Evolutionary conservation across 2,888 invertebrate genomes (phyloP), one percentile per base, ranked within the genome.

Genomic region (Blastobasis adustella): DNA sequence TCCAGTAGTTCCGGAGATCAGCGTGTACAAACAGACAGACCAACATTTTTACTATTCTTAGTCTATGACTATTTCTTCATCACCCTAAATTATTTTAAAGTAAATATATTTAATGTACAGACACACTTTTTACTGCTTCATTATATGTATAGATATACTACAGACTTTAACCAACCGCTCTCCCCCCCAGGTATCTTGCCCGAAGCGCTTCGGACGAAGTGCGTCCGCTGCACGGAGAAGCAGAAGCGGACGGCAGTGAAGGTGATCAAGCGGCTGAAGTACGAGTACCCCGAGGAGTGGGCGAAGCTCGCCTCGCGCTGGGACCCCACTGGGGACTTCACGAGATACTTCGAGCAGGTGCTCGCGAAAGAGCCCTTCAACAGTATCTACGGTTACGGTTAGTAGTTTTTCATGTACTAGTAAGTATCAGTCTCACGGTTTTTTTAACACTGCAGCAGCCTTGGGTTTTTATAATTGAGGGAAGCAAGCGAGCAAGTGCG

Each of bases 271-370:
- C 89, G 92, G 59, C 74, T 94, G 48, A 91, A 90, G 69, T 73
- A 83, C 50, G 92, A 92, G 54, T 91, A 91, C 70, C 88, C 90
- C 0, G 85, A 86, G 0, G 93, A 94, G 61, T 94, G 94, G 93
- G 89, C 91, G 8, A 90, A 91, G 66, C 82, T 94, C 38, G 68
- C 90, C 6, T 83, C 88, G 10, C 91, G 91, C 60, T 94, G 93
- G 86, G 95, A 95, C 71, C 93, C 94, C 4, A 90, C 91, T 8
- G 94, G 94, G 0, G 90, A 92, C 70, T 86, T 88, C 66, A 89
- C 89, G 1, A 72, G 84, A 54, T 88, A 84, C 69, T 88, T 88
- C 63, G 87, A 87, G 53, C 81, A 79, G 57, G 81, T 71, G 58
- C 67, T 87, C 0, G 77, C 78, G 1, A 86, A 84, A 52, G 85